These are phyloP conservation scores for Paramormyrops kingsleyae DNA, from an alignment of 2,113 vertebrate species.

Conservation along the genomic window DNA sequence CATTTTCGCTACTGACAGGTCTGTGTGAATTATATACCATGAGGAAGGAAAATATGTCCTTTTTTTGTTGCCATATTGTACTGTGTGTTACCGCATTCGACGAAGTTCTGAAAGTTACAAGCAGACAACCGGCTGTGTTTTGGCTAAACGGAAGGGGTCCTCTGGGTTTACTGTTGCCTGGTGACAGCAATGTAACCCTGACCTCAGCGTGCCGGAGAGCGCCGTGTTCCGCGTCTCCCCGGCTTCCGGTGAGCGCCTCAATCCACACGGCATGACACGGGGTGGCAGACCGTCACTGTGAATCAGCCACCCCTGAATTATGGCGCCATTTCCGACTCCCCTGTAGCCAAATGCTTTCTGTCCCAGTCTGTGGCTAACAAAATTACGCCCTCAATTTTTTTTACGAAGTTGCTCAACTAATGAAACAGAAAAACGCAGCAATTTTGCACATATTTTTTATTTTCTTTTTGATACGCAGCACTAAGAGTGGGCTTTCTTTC, in stretches of 20 bases:
- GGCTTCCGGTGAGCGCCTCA: slow-evolving; percentile 9
- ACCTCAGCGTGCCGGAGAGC: neutral
- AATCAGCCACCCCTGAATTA: slow-evolving; percentile 8
- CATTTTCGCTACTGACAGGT: neutral
- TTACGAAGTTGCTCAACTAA: neutral
- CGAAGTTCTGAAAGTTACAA: neutral
- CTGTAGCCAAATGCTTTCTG: neutral
- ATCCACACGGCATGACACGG: slow-evolving; percentile 5
- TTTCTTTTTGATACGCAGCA: neutral
- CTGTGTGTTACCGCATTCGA: neutral
- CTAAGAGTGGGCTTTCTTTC: neutral
- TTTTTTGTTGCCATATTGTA: neutral
- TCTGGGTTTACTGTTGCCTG: neutral
- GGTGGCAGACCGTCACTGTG: slow-evolving; percentile 22
- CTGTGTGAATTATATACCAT: neutral
- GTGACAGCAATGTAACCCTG: neutral
- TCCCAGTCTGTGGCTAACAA: neutral
- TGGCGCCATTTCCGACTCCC: neutral
- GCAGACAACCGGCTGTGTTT: neutral
- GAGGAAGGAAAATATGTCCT: neutral
- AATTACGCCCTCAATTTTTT: neutral
- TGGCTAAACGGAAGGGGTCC: neutral
- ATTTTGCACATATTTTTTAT: neutral
- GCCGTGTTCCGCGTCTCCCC: neutral
- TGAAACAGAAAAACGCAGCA: neutral